Evolutionary conservation across 2,113 vertebrate species (phyloP).

Genomic region (Mionectes macconnelli): DNA sequence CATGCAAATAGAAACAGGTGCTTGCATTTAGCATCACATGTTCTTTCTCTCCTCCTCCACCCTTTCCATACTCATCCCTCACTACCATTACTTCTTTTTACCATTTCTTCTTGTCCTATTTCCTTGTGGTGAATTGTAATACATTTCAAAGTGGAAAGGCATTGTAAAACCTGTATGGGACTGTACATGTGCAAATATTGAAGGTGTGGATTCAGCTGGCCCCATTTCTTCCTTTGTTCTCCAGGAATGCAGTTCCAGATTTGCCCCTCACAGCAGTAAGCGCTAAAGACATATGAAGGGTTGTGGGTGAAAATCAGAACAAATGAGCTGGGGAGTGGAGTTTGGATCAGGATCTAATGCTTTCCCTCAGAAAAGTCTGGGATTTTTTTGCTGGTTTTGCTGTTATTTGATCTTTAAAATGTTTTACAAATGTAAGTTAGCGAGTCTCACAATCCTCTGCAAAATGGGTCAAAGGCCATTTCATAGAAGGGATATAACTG

Average conservation of each 20-base stretch:
- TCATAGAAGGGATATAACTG: not conserved
- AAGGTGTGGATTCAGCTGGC: not conserved
- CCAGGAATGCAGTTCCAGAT: not conserved
- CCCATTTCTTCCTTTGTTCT: not conserved
- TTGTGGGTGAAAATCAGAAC: not conserved
- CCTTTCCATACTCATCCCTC: not conserved
- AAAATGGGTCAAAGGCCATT: not conserved
- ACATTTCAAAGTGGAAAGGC: not conserved
- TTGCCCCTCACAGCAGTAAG: not conserved
- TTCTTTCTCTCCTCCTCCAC: not conserved
- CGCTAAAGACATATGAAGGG: not conserved
- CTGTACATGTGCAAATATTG: not conserved
- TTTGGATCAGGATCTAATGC: not conserved
- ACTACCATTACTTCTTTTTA: not conserved
- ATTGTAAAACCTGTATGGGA: not conserved
- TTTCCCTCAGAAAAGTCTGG: not conserved
- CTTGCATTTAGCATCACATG: not conserved
- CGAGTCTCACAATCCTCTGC: not conserved
- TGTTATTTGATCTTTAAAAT: not conserved
- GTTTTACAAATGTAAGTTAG: not conserved
- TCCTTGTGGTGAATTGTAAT: not conserved
- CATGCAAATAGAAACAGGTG: not conserved
- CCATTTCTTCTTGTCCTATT: not conserved
- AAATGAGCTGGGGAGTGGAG: not conserved
- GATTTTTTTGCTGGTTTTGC: not conserved